Evolutionary conservation across 64 coral and sea anemone genomes (phyloP), one percentile per base, ranked within the genome.

Genomic region (Pocillopora damicornis): DNA sequence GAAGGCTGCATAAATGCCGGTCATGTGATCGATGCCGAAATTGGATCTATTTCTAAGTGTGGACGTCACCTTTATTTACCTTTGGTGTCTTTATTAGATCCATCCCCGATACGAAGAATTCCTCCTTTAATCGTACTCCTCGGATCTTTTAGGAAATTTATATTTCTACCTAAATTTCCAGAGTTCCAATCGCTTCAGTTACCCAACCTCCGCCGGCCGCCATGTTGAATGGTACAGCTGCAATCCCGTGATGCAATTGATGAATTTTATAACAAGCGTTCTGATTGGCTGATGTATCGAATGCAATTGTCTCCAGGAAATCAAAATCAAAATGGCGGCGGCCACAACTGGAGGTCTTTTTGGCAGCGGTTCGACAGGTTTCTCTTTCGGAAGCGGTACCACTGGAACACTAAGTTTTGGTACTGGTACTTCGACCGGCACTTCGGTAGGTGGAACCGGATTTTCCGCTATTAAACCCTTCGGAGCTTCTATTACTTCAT

Each of bases 281-380:
- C 73, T 91, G 59, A 91, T 91, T 91, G 81, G 89, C 14, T 76
- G 75, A 61, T 67, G n/a, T 18, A 0, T 17, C 73, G 20, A 77
- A 36, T 76, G 37, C 62, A 62, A 75, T 87, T 68, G n/a, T 9
- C 22, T 12, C 11, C 0, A 16, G 3, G 17, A 68, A 78, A 86
- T 15, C n/a, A 92, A 68, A 78, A 86, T 15, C n/a, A 92, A 87
- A 79, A 92, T 92, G 90, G 90, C 90, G 83, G 82, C 90, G 4
- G 90, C 90, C 11, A 87, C 83, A 59, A 81, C 88, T 22, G 79
- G 77, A 22, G 57, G 66, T 62, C 51, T 89, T 2, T 82, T 89
- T 34, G 88, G 88, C 60, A 34, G 79, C 63, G 34, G 78, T 62
- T 81, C 81, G 17, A 73, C 20, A 20, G 64, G 81, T 72, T 85